A percentile compares a stretch with the other conserved stretches of the same genome.
phyloP scores from a whole-genome alignment of 1,140 invertebrate genomes.

The Apocrypta bakeri region DNA sequence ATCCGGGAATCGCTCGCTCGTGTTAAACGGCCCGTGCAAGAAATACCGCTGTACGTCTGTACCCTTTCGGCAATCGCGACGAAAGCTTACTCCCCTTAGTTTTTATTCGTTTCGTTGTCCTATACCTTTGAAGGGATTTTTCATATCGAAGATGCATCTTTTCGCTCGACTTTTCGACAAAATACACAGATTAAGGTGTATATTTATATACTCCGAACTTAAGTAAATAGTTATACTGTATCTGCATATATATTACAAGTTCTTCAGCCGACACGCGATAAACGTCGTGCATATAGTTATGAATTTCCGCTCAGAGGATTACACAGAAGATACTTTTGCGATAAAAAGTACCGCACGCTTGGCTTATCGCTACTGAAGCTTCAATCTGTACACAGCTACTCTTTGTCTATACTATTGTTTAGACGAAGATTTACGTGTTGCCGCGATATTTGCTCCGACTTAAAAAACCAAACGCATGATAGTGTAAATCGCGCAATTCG shows the following conservation, averaged over 20 bases:
- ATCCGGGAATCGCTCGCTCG: constrained; percentile 3
- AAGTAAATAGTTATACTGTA: neutral
- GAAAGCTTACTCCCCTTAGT: neutral
- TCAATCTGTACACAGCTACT: neutral
- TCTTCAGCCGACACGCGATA: neutral
- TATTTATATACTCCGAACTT: no score
- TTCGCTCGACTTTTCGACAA: neutral
- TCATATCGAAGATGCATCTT: neutral
- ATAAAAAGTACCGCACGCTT: neutral
- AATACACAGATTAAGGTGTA: neutral
- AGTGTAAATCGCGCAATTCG: no score
- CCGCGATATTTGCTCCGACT: no score
- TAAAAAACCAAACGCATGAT: no score
- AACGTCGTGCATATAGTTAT: neutral
- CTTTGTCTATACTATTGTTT: neutral
- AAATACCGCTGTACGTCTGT: constrained; percentile 30
- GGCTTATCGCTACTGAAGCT: neutral
- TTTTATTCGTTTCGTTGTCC: constrained; percentile 4
- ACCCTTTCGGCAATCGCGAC: constrained; percentile 26
- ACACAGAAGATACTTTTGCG: neutral
- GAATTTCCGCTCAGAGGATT: neutral
- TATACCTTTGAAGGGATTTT: neutral
- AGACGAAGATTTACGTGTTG: neutral
- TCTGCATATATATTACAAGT: neutral
- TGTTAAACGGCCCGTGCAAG: constrained; percentile 49